A percentile compares a stretch with the other conserved stretches of the same genome.
phyloP scores from a whole-genome alignment of 2,113 vertebrate genomes.

The Oreotrochilus melanogaster region DNA sequence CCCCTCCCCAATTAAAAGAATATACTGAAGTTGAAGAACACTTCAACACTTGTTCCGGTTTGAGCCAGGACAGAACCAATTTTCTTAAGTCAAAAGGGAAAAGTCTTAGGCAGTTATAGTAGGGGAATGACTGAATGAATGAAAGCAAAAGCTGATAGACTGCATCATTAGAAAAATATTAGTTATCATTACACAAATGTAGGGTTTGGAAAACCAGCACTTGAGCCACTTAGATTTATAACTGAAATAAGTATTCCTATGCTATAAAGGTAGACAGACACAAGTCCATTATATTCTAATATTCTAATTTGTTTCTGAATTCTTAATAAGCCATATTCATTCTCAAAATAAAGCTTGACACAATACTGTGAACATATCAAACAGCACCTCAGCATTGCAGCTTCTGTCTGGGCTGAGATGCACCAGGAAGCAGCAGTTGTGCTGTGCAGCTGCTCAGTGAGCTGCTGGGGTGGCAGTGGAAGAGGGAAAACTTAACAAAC shows the following conservation, averaged over 20 bases:
- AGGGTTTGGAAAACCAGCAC: neutral
- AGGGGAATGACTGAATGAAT: neutral
- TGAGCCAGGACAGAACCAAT: too few species aligned
- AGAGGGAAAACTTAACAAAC: neutral
- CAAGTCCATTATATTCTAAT: neutral
- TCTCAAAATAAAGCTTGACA: neutral
- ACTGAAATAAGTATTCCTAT: neutral
- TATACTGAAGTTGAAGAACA: neutral
- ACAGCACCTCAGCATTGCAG: neutral
- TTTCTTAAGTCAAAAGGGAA: neutral
- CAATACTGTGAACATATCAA: fast-evolving
- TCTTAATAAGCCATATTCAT: neutral
- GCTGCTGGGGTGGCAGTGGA: neutral
- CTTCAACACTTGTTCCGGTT: neutral
- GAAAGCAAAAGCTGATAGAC: neutral
- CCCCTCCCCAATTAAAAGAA: neutral
- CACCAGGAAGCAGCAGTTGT: neutral
- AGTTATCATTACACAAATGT: neutral
- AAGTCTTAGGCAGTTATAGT: neutral
- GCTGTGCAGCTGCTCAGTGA: neutral
- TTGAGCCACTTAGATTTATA: neutral
- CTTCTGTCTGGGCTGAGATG: neutral
- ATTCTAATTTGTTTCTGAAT: neutral
- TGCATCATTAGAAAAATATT: neutral
- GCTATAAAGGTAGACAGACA: neutral